Base-by-base conservation (phyloP, 1,140 invertebrate genomes). In the Chironomus striatipennis region DNA sequence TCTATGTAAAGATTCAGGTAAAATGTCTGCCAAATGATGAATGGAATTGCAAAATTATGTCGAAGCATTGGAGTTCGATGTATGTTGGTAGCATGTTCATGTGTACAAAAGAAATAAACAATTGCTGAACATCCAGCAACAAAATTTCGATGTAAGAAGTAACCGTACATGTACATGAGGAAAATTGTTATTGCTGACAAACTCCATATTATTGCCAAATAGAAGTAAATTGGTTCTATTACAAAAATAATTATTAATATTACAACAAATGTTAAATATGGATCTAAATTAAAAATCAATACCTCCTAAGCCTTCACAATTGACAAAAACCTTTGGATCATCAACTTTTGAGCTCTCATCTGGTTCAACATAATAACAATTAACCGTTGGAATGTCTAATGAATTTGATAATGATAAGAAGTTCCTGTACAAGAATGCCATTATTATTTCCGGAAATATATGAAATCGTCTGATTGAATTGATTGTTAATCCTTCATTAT, bases 11-110 rank as follows among this genome's bases (percentile, higher is more conserved):
- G 76, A 75, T 79, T 79, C 2, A 82, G 67, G 65, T 81, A 82
- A 43, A 81, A 81, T 78, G 81, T 82, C 74, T 82, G 81, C 74
- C 80, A 74, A 74, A 80, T 79, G 72, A 82, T 82, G 24, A 82
- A 80, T 4, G 81, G 81, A 74, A 82, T 81, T 64, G 81, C 81
- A 42, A 82, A 82, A 74, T 82, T 82, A 75, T 82, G 81, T 2
- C 81, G 74, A 0, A 80, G 80, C 74, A 80, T 21, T 10, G 81
- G 81, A 0, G 77, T 75, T 64, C 80, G 79, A 65, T 82, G 81
- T 15, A 82, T 82, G 75, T 81, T 81, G 6, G 81, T 76, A 5
- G 79, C 81, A 74, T 79, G 79, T 75, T 79, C 80, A 75, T 82
- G 81, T 76, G 81, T 82, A 79, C 80, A 81, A 24, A 82, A 43